phyloP scores from a whole-genome alignment of 2,797 vertebrate genomes.

The Clangula hyemalis region DNA sequence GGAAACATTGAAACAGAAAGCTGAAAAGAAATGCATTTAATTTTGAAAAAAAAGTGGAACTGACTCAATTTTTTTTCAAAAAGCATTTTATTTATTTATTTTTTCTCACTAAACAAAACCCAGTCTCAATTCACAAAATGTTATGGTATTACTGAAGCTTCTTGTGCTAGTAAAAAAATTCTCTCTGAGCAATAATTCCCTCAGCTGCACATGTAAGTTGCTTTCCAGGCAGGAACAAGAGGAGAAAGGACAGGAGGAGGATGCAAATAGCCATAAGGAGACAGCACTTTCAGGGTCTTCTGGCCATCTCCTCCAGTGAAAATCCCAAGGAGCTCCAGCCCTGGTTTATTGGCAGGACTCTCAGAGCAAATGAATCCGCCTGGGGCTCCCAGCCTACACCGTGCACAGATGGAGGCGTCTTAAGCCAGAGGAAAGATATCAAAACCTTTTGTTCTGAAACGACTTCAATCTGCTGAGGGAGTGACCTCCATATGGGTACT shows the following conservation, averaged over 20 bases:
- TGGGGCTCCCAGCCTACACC: background rate
- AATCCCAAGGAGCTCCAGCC: background rate
- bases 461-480: background rate
- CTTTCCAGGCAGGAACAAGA: background rate
- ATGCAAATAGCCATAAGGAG: background rate
- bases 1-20: background rate
- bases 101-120: background rate
- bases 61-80: background rate
- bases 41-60: background rate
- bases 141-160: rapidly evolving
- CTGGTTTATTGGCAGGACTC: background rate
- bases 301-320: background rate
- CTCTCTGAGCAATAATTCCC: background rate
- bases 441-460: conserved; percentile 10
- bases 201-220: background rate
- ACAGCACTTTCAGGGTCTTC: background rate
- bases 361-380: background rate
- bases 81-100: background rate
- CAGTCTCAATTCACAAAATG: background rate
- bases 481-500: background rate
- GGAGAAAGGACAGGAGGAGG: background rate
- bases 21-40: background rate
- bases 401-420: background rate
- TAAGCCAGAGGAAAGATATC: background rate
- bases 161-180: too few relatives aligned